Conservation (phyloP, 2,113 vertebrate species). For the Pteruthius melanotis region DNA sequence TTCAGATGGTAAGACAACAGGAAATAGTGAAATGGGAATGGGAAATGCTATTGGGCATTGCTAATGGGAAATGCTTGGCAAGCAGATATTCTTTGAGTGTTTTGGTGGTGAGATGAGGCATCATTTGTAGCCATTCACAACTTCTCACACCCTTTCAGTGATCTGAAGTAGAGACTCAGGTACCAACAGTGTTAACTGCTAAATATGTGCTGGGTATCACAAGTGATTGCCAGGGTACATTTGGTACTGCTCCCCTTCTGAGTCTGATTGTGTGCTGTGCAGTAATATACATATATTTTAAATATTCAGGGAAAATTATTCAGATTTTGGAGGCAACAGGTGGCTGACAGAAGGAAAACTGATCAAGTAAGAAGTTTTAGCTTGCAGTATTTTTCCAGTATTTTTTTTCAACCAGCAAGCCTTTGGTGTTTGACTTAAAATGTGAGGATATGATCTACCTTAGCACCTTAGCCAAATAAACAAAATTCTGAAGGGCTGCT, state of each 20-base stretch:
- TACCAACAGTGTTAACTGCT: background rate
- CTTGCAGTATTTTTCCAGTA: background rate
- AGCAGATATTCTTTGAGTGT: background rate
- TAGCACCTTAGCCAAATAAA: background rate
- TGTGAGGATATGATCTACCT: background rate
- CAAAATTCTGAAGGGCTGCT: background rate
- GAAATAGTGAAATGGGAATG: background rate
- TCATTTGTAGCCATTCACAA: background rate
- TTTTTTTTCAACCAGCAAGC: background rate
- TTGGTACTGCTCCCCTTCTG: background rate
- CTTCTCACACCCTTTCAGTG: background rate
- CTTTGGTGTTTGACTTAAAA: background rate
- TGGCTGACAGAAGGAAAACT: background rate
- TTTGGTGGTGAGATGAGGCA: background rate
- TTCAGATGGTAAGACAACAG: background rate
- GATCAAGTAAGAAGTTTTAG: background rate
- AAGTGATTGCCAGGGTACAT: background rate
- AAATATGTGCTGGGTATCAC: background rate
- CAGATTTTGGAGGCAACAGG: background rate
- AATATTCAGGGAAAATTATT: background rate
- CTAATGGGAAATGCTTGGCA: too few species aligned
- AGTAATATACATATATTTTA: background rate
- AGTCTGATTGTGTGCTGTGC: background rate
- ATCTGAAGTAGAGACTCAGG: background rate
- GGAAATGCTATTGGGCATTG: fast-evolving